These are phyloP conservation scores for Smutsia gigantea DNA, from an alignment of 2,797 vertebrate species.

Conservation along the genomic window DNA sequence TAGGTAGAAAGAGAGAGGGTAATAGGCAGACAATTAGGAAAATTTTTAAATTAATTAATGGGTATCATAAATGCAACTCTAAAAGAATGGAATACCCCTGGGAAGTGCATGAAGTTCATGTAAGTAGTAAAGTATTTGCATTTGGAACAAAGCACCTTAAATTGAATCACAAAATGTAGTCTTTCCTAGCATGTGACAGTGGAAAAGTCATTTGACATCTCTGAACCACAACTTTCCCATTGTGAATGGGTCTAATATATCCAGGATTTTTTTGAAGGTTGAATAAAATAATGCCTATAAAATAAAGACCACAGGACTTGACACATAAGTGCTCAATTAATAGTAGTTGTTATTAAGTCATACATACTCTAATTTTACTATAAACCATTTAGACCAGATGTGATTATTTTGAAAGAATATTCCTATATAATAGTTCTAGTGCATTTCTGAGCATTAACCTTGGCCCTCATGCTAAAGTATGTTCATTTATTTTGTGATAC, in stretches of 20 bases:
- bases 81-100: background rate
- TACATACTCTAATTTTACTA: background rate
- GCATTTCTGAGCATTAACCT: background rate
- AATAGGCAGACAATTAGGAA: background rate
- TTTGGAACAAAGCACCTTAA: background rate
- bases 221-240: background rate
- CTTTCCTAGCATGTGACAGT: background rate
- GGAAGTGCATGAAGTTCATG: background rate
- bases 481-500: background rate
- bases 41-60: background rate
- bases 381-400: background rate
- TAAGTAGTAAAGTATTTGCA: background rate
- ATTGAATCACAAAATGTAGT: background rate
- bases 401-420: background rate
- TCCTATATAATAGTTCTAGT: background rate
- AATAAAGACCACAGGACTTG: background rate
- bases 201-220: background rate
- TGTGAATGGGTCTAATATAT: background rate
- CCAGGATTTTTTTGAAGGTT: background rate
- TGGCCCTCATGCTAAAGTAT: background rate
- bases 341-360: background rate
- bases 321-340: background rate
- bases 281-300: background rate
- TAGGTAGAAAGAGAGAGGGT: background rate
- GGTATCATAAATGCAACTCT: background rate